Evolutionary conservation across 2,113 vertebrate species (phyloP).

Genomic region (Bos indicus): DNA sequence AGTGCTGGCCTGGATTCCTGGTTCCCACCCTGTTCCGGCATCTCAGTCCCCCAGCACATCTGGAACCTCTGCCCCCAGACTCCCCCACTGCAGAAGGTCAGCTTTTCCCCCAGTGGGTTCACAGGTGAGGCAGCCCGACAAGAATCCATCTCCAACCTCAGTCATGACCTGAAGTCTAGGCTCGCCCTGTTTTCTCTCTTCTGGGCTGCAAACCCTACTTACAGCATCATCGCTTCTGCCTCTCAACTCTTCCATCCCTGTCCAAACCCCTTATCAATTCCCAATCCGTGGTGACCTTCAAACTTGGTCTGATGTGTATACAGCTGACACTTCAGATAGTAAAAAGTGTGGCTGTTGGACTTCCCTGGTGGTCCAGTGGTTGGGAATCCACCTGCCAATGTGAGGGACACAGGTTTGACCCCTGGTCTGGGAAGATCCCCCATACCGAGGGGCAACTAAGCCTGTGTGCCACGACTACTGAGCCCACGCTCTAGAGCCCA

Average conservation of each 20-base stretch:
- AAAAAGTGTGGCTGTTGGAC: background rate
- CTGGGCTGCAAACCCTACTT: background rate
- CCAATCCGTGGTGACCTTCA: background rate
- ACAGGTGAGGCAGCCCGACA: background rate
- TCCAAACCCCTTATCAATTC: background rate
- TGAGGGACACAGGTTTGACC: background rate
- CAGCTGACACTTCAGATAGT: background rate
- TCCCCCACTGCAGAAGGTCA: background rate
- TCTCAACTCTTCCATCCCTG: background rate
- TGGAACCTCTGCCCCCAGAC: background rate
- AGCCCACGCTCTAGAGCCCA: background rate
- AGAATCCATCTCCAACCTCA: background rate
- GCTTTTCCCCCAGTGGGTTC: background rate
- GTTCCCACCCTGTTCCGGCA: background rate
- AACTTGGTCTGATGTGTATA: background rate
- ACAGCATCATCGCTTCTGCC: background rate
- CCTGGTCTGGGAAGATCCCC: background rate
- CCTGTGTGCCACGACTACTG: background rate
- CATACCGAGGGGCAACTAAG: background rate
- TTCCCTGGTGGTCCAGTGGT: background rate
- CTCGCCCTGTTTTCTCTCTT: background rate
- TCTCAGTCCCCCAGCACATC: background rate
- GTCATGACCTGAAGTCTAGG: background rate
- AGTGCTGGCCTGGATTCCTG: background rate
- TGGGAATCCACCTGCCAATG: background rate